Evolutionary conservation across 2,797 vertebrate species (phyloP).

Genomic region (Trachurus trachurus): DNA sequence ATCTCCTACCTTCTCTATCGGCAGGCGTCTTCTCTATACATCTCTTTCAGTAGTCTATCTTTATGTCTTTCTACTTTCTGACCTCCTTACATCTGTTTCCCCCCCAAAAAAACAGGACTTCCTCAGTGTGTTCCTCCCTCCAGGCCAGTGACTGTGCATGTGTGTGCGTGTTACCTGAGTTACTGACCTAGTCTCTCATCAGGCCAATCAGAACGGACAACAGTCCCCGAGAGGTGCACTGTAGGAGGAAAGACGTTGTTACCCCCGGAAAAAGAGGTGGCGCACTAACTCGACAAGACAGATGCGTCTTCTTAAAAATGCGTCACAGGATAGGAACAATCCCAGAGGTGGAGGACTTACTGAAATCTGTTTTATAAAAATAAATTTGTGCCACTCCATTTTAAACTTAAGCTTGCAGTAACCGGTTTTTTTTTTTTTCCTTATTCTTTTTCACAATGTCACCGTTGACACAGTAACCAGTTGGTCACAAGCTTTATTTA

Average conservation of each 20-base stretch:
- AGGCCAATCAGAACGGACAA: slow-evolving; percentile 69
- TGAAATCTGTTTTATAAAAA: slow-evolving; percentile 21
- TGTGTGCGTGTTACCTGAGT: slow-evolving; percentile 28
- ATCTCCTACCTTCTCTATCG: slow-evolving; percentile 13
- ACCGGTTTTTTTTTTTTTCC: no score
- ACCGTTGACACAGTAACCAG: no score
- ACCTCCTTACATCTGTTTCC: slow-evolving; percentile 34
- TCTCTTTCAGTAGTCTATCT: slow-evolving; percentile 5
- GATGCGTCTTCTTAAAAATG: slow-evolving; percentile 53
- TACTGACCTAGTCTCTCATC: slow-evolving; percentile 45
- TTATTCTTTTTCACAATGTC: no score
- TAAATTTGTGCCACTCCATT: neutral
- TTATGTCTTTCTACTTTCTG: slow-evolving; percentile 8
- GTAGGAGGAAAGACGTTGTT: slow-evolving; percentile 48
- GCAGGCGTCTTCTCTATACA: slow-evolving; percentile 1
- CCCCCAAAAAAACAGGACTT: slow-evolving; percentile 29
- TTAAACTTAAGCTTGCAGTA: no score
- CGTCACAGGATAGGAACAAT: slow-evolving; percentile 13
- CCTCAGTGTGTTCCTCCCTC: slow-evolving; percentile 9
- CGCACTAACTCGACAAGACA: slow-evolving; percentile 45
- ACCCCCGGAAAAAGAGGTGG: slow-evolving; percentile 22
- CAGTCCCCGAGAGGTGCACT: slow-evolving; percentile 43
- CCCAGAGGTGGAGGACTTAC: slow-evolving; percentile 14
- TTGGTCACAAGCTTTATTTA: no score
- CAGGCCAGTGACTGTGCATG: slow-evolving; percentile 17